A percentile compares a stretch with the other conserved stretches of the same genome.
Conservation (phyloP, 2,888 invertebrate species). For the Syrphus vitripennis region DNA sequence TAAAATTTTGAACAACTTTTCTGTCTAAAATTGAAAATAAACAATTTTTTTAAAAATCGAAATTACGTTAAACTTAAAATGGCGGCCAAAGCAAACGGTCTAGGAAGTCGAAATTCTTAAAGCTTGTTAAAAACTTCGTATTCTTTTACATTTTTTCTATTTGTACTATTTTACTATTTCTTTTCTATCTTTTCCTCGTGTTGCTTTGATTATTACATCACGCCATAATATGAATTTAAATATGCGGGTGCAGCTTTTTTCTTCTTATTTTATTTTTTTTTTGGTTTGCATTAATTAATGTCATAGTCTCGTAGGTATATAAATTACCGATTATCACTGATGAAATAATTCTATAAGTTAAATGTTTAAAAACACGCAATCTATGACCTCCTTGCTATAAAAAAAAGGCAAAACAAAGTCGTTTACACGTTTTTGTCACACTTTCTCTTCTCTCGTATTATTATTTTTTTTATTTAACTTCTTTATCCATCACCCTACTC, state of each 20-base stretch:
- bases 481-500: background rate
- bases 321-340: conserved; percentile 17
- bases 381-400: background rate
- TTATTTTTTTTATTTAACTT: background rate
- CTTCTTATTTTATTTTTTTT: background rate
- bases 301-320: background rate
- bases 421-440: background rate
- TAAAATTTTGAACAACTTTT: too few species aligned
- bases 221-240: background rate
- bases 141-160: too few species aligned
- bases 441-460: background rate
- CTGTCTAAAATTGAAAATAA: too few species aligned
- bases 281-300: background rate
- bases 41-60: too few species aligned
- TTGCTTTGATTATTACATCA: conserved; percentile 37
- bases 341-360: background rate
- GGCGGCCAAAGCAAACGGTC: too few species aligned
- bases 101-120: too few species aligned
- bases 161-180: too few species aligned
- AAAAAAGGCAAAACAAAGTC: background rate
- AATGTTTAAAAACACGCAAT: background rate
- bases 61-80: too few species aligned
- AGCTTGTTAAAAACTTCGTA: too few species aligned
- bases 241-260: background rate
- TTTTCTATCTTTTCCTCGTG: background rate